Evolutionary conservation across 2,797 vertebrate species (phyloP).

Genomic region (Trachurus trachurus): DNA sequence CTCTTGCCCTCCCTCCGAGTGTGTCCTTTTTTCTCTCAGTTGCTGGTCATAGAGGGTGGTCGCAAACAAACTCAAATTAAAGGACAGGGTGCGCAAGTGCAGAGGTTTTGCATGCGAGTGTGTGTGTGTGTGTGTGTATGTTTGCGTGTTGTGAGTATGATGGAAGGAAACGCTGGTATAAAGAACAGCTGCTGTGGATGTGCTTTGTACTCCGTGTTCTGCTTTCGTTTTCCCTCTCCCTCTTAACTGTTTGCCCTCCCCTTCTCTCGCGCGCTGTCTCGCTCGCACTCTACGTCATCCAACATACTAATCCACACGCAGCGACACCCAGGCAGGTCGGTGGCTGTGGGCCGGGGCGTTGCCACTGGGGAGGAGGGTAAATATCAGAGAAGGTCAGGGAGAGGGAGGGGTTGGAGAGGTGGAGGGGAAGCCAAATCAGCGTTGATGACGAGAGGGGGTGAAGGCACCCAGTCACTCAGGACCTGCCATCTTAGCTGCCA

Average conservation of each 20-base stretch:
- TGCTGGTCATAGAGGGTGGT: conserved; percentile 66
- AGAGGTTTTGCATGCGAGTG: conserved; percentile 25
- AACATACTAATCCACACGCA: conserved; percentile 71
- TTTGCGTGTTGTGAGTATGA: conserved; percentile 29
- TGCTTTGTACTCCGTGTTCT: conserved; percentile 46
- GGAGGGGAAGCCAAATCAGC: conserved; percentile 68
- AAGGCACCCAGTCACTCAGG: conserved; percentile 42
- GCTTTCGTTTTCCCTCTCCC: conserved; percentile 33
- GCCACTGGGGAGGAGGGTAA: conserved; percentile 86
- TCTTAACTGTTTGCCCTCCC: conserved; percentile 45
- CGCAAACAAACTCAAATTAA: conserved; percentile 70
- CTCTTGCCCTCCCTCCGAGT: conserved; percentile 59
- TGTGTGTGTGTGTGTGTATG: conserved; percentile 16
- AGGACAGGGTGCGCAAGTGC: conserved; percentile 42
- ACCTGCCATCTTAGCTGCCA: conserved; percentile 50
- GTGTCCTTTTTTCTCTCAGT: conserved; percentile 70
- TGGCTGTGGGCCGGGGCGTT: conserved; percentile 63
- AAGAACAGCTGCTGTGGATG: conserved; percentile 61
- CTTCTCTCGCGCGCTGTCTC: conserved; percentile 39
- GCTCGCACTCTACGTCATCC: conserved; percentile 57
- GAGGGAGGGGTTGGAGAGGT: conserved; percentile 71
- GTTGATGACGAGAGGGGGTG: conserved; percentile 52
- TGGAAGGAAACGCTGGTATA: conserved; percentile 57
- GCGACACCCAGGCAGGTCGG: conserved; percentile 70
- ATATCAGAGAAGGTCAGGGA: conserved; percentile 88